Percentiles rank a stretch among this genome's conserved stretches.
Conservation (phyloP, 1,140 invertebrate genomes). For the Asbolus verrucosus region DNA sequence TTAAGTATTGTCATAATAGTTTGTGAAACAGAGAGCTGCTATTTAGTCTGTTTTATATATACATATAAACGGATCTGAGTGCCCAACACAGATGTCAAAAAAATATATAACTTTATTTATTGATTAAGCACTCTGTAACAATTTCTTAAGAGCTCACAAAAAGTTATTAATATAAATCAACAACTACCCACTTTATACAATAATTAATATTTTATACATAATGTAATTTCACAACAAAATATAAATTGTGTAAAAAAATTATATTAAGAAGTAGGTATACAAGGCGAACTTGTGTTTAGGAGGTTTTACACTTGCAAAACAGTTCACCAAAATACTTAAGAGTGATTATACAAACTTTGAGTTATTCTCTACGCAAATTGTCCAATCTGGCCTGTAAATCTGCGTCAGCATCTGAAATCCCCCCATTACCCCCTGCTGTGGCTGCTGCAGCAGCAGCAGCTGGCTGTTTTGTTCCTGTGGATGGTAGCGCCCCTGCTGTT, state of each 20-base stretch:
- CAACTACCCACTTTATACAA: neutral
- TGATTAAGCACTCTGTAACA: neutral
- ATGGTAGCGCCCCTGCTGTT: conserved; percentile 73
- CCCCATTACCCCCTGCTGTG: conserved; percentile 68
- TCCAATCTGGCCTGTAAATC: conserved; percentile 95
- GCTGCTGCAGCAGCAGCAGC: conserved; percentile 70
- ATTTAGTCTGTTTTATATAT: too few relatives aligned
- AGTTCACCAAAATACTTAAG: neutral
- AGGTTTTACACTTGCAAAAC: too few relatives aligned
- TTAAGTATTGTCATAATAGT: too few relatives aligned
- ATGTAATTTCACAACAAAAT: too few relatives aligned
- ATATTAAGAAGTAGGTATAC: too few relatives aligned
- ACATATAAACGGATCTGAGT: too few relatives aligned
- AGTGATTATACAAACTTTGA: conserved; percentile 7
- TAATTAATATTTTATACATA: too few relatives aligned
- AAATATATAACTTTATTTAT: conserved; percentile 33
- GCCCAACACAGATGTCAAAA: conserved; percentile 6
- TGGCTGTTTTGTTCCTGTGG: conserved; percentile 65
- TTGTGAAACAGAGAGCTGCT: too few relatives aligned
- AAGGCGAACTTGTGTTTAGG: too few relatives aligned
- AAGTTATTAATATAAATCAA: conserved; percentile 2
- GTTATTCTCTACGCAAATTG: conserved; percentile 90
- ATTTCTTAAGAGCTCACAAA: neutral
- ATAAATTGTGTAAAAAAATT: too few relatives aligned
- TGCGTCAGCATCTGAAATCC: conserved; percentile 88